Evolutionary conservation across 2,888 invertebrate species (phyloP).

Genomic region (Phrixothrix hirtus): DNA sequence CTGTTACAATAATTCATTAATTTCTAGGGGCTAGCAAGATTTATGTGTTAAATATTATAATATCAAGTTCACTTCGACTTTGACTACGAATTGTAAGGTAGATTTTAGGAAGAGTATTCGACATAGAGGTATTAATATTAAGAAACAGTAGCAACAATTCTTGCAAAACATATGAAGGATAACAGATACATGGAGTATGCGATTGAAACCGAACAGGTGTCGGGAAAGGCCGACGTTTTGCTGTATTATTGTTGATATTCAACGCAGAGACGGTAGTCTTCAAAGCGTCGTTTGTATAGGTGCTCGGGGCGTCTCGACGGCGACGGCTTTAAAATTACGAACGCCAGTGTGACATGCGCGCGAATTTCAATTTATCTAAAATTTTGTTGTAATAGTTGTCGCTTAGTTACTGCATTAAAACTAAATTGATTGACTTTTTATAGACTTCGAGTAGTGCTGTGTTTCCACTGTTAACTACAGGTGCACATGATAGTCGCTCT

Average conservation of each 20-base stretch:
- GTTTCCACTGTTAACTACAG: slow-evolving; percentile 13
- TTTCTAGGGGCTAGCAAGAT: no score
- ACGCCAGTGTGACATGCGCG: slow-evolving; percentile 21
- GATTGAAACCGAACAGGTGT: slow-evolving; percentile 21
- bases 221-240: slow-evolving; percentile 31
- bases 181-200: slow-evolving; percentile 15
- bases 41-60: no score
- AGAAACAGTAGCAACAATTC: slow-evolving; percentile 22
- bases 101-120: no score
- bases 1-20: no score
- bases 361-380: slow-evolving; percentile 18
- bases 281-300: slow-evolving; percentile 36
- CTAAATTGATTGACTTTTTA: slow-evolving; percentile 17
- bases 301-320: slow-evolving; percentile 30
- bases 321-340: slow-evolving; percentile 21
- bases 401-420: slow-evolving; percentile 18
- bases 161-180: slow-evolving; percentile 22
- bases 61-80: no score
- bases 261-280: slow-evolving; percentile 34
- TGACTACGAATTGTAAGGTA: no score
- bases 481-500: slow-evolving; percentile 16
- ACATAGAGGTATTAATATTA: background rate
- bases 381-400: slow-evolving; percentile 20
- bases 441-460: slow-evolving; percentile 14
- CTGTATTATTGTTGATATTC: slow-evolving; percentile 39